Evolutionary conservation across 2,888 invertebrate species (phyloP).

Genomic region (Agrilus biguttatus): DNA sequence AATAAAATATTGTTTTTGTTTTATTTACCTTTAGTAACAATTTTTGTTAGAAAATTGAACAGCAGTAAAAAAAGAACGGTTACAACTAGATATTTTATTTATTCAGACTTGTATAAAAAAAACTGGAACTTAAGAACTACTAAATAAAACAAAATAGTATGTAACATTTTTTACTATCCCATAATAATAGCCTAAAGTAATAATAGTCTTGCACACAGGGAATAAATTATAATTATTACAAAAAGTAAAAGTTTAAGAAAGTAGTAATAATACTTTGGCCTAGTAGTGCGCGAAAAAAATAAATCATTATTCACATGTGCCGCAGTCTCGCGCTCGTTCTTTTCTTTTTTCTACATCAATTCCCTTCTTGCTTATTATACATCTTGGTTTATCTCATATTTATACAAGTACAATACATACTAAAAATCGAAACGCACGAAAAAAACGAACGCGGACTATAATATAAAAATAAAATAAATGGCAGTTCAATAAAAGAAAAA

Average conservation of each 20-base stretch:
- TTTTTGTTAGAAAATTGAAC: not conserved
- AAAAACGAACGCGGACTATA: conserved; percentile 1
- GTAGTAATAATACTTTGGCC: conserved; percentile 32
- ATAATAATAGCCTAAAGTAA: conserved; percentile 32
- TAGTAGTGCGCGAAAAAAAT: conserved; percentile 13
- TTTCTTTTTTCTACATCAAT: no score
- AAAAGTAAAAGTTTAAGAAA: conserved; percentile 24
- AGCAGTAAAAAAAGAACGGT: not conserved
- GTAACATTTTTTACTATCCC: conserved; percentile 29
- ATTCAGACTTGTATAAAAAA: not conserved
- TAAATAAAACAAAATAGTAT: conserved; percentile 10
- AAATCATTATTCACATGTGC: no score
- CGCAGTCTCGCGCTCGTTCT: no score
- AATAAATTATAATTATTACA: conserved; percentile 28
- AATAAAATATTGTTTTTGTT: no score
- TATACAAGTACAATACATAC: no score
- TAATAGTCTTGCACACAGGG: conserved; percentile 31
- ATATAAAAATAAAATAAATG: conserved; percentile 21
- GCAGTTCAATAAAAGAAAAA: conserved; percentile 20
- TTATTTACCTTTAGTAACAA: conserved; percentile 4
- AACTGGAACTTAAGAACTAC: conserved; percentile 1
- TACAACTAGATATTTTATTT: not conserved
- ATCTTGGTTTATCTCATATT: not conserved
- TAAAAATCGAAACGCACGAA: no score
- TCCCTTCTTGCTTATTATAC: not conserved